Evolutionary conservation across 2,888 invertebrate species (phyloP).

Genomic region (Acleris literana): DNA sequence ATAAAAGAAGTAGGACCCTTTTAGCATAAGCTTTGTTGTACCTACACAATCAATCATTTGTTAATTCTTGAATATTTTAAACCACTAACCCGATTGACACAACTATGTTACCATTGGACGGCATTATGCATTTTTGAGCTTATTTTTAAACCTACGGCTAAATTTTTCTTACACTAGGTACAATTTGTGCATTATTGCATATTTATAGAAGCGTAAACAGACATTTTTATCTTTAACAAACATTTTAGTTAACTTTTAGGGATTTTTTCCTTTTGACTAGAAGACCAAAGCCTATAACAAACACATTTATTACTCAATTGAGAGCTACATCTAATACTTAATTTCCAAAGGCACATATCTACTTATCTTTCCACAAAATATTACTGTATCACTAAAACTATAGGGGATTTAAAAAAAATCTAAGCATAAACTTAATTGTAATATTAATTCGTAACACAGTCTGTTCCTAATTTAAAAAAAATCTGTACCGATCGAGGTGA

Average conservation of each 20-base stretch:
- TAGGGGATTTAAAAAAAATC: too few relatives aligned
- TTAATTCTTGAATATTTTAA: neutral
- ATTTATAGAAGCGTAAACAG: constrained; percentile 32
- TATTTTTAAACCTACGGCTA: constrained; percentile 10
- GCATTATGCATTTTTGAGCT: constrained; percentile 29
- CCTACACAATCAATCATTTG: neutral
- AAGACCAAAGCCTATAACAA: neutral
- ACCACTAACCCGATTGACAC: constrained; percentile 2
- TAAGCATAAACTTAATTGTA: too few relatives aligned
- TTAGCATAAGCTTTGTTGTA: too few relatives aligned
- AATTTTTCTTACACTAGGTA: constrained; percentile 1
- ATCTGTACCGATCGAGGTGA: too few relatives aligned
- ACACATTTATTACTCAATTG: too few relatives aligned
- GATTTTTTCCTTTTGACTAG: constrained; percentile 2
- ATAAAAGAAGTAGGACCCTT: too few relatives aligned
- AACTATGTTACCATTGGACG: constrained; percentile 24
- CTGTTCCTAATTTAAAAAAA: too few relatives aligned
- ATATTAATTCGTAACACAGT: too few relatives aligned
- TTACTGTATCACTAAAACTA: too few relatives aligned
- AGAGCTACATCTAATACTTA: too few relatives aligned
- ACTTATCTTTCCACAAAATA: too few relatives aligned
- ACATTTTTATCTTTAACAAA: constrained; percentile 20
- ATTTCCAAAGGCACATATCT: constrained; percentile 20
- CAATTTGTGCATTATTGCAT: constrained; percentile 29
- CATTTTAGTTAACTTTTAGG: constrained; percentile 14